These are phyloP conservation scores for Alethe castanea DNA, from an alignment of 2,113 vertebrate genomes.

Conservation along the genomic window DNA sequence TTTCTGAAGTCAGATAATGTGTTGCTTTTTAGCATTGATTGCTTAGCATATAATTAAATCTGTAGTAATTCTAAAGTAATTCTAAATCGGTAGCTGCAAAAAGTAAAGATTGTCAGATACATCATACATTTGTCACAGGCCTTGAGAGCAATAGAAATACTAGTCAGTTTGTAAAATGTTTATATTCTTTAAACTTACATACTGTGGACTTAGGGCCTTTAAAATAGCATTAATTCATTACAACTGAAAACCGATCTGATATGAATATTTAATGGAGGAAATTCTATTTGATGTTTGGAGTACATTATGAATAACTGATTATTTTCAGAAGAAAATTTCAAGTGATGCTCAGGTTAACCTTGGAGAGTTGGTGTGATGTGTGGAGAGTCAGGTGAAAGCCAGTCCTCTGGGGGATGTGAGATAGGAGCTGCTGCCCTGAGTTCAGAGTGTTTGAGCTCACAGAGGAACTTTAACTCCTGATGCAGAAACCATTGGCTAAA, in stretches of 20 bases:
- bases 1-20: background rate
- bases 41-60: background rate
- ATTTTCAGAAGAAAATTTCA: background rate
- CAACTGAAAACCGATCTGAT: background rate
- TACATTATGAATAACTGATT: background rate
- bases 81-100: background rate
- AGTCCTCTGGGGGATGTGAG: fast-evolving
- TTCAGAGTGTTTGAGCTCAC: background rate
- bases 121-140: background rate
- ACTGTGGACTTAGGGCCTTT: background rate
- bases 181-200: background rate
- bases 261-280: background rate
- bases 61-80: background rate
- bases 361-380: background rate
- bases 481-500: background rate
- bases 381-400: background rate
- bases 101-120: background rate
- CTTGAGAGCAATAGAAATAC: background rate
- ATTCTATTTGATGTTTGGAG: background rate
- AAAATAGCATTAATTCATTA: background rate
- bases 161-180: background rate
- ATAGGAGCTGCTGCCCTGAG: background rate
- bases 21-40: background rate
- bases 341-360: background rate
- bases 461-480: background rate